Evolutionary conservation across 2,888 invertebrate genomes (phyloP).

Genomic region (Timema podura): DNA sequence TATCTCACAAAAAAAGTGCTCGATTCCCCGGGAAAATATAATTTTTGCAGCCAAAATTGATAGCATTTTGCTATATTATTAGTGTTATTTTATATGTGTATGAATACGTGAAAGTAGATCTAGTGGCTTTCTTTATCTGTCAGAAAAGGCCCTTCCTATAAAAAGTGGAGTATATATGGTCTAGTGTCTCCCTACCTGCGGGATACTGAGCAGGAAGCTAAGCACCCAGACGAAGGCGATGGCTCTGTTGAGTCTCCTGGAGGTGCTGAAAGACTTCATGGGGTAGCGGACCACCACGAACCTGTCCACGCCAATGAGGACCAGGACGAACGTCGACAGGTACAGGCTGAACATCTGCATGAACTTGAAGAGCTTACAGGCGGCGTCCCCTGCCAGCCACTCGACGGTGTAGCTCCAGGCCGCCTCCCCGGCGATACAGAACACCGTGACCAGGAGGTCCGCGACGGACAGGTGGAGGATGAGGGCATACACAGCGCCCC

Average conservation of each 20-base stretch:
- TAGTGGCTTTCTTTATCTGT: too few species aligned
- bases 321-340: constrained; percentile 75
- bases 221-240: constrained; percentile 67
- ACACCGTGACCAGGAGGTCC: constrained; percentile 74
- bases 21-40: too few species aligned
- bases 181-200: constrained; percentile 61
- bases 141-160: too few species aligned
- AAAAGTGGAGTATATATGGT: too few species aligned
- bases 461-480: constrained; percentile 80
- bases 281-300: constrained; percentile 79
- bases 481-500: constrained; percentile 68
- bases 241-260: constrained; percentile 63
- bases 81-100: too few species aligned
- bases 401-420: constrained; percentile 76
- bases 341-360: constrained; percentile 78
- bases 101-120: too few species aligned
- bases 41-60: too few species aligned
- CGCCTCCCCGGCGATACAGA: constrained; percentile 76
- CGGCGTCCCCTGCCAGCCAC: constrained; percentile 72
- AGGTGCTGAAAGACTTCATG: constrained; percentile 61
- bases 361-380: constrained; percentile 77
- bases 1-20: too few species aligned
- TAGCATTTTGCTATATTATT: too few species aligned
- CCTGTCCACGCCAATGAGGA: constrained; percentile 76
- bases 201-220: constrained; percentile 69